phyloP scores from a whole-genome alignment of 1,140 invertebrate genomes.

The Pseudobourletiella spinata region DNA sequence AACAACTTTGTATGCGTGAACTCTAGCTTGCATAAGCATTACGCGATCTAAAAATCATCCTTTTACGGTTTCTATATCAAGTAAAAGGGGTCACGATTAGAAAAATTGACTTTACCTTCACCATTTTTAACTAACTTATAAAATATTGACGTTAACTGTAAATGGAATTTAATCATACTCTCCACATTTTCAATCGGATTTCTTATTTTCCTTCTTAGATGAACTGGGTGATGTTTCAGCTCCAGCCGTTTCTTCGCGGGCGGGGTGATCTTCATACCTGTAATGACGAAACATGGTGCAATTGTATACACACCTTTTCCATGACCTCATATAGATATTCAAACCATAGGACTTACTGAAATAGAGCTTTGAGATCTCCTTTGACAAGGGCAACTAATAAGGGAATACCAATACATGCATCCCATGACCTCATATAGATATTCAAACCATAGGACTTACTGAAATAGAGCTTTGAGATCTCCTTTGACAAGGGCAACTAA shows the following conservation, averaged over 20 bases:
- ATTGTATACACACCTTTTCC: not conserved
- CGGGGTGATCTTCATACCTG: slow-evolving; percentile 55
- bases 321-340: slow-evolving; percentile 5
- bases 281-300: slow-evolving; percentile 32
- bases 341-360: slow-evolving; percentile 60
- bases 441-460: slow-evolving; percentile 54
- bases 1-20: too few relatives aligned
- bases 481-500: slow-evolving; percentile 78
- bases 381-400: slow-evolving; percentile 65
- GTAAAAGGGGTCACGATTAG: too few relatives aligned
- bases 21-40: too few relatives aligned
- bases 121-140: too few relatives aligned
- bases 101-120: too few relatives aligned
- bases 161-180: too few relatives aligned
- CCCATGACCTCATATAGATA: slow-evolving; percentile 37
- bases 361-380: slow-evolving; percentile 82
- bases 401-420: slow-evolving; percentile 36
- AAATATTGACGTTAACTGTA: too few relatives aligned
- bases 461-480: slow-evolving; percentile 80
- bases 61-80: too few relatives aligned
- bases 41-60: too few relatives aligned
- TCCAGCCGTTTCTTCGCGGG: slow-evolving; percentile 42
- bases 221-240: too few relatives aligned
- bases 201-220: too few relatives aligned
- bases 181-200: too few relatives aligned